Conservation (phyloP, 1,140 invertebrate genomes). For the Plodia interpunctella region DNA sequence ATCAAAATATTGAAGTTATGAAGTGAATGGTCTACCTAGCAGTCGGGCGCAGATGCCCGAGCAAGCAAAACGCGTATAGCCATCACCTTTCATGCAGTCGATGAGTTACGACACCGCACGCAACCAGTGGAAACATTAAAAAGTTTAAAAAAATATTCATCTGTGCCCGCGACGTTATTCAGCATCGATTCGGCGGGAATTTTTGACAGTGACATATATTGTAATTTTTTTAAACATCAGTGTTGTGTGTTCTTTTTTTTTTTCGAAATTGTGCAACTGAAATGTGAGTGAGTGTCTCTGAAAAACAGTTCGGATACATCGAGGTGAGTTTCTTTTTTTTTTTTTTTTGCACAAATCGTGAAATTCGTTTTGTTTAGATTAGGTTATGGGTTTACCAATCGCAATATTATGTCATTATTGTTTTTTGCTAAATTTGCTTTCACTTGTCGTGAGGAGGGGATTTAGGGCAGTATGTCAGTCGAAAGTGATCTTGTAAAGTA, state of each 20-base stretch:
- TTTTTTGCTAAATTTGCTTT: slow-evolving; percentile 27
- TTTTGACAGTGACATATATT: slow-evolving; percentile 1
- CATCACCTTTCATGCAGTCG: neutral
- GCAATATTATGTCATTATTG: slow-evolving; percentile 23
- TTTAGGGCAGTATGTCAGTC: slow-evolving; percentile 32
- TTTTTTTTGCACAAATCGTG: too few relatives aligned
- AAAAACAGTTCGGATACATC: slow-evolving; percentile 1
- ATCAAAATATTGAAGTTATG: slow-evolving; percentile 8
- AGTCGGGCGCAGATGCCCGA: slow-evolving; percentile 7
- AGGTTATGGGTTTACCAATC: slow-evolving; percentile 15
- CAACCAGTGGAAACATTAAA: neutral
- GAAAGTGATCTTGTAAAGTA: slow-evolving; percentile 38
- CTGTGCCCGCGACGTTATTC: neutral
- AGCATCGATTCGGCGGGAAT: neutral
- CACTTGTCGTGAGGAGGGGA: slow-evolving; percentile 19
- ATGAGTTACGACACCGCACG: neutral
- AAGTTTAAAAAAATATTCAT: neutral
- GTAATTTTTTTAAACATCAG: neutral
- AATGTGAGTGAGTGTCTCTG: slow-evolving; percentile 6
- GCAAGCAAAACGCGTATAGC: neutral
- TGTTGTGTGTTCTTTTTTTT: slow-evolving; percentile 10
- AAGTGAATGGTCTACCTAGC: slow-evolving; percentile 8
- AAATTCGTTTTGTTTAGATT: slow-evolving; percentile 7
- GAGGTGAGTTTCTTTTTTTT: slow-evolving; percentile 5
- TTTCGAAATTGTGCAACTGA: slow-evolving; percentile 6